Percentiles rank a stretch among this genome's conserved stretches.
Conservation (phyloP, 2,113 vertebrate genomes). For the Podiceps cristatus region DNA sequence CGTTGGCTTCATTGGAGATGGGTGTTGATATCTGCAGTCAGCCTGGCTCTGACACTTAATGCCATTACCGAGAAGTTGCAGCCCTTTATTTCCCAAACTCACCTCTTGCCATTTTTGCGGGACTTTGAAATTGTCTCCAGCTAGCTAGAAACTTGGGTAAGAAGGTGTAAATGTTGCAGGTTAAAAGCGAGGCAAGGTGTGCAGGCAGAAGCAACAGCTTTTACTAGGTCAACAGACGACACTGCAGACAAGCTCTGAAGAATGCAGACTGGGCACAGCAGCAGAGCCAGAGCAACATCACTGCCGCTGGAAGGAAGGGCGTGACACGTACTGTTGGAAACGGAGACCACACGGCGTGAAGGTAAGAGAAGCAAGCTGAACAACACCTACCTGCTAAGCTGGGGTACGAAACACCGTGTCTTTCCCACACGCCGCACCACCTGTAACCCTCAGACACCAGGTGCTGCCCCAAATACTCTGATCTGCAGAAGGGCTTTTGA, state of each 20-base stretch:
- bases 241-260: neutral
- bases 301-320: neutral
- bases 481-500: neutral
- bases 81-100: neutral
- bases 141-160: neutral
- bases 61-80: neutral
- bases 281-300: neutral
- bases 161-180: neutral
- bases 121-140: neutral
- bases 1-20: neutral
- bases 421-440: neutral
- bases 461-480: neutral
- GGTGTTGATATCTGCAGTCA: neutral
- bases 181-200: neutral
- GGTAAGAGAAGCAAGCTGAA: neutral
- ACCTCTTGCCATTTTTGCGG: neutral
- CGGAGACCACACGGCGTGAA: rapidly evolving
- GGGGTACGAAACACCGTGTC: too few species aligned
- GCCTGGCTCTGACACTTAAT: neutral
- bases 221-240: neutral
- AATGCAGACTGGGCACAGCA: neutral
- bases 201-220: neutral
- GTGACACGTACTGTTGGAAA: neutral
- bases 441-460: neutral
- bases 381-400: neutral